These are phyloP conservation scores for Orius laevigatus DNA, from an alignment of 1,140 invertebrate genomes.

Conservation along the genomic window DNA sequence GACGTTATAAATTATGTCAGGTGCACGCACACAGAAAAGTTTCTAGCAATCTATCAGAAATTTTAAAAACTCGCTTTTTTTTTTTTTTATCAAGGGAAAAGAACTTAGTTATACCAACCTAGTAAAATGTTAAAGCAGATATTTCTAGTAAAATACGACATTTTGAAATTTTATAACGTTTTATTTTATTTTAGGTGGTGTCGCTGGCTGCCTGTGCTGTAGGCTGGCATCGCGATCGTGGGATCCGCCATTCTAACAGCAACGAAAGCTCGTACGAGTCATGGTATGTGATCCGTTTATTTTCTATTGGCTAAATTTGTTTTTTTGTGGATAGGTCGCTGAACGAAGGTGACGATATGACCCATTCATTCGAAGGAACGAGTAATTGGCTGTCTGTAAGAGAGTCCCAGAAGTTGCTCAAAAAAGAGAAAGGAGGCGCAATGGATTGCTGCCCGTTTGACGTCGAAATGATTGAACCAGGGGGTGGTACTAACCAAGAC, in stretches of 20 bases:
- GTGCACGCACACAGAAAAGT: not conserved
- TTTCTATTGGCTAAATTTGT: too few relatives aligned
- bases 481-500: slow-evolving; percentile 53
- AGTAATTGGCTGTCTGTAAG: too few relatives aligned
- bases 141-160: not conserved
- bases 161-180: not conserved
- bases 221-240: slow-evolving; percentile 14
- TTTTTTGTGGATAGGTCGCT: too few relatives aligned
- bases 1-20: not conserved
- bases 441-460: slow-evolving; percentile 68
- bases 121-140: too few relatives aligned
- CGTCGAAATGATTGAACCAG: slow-evolving; percentile 56
- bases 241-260: slow-evolving; percentile 13
- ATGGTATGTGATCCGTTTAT: not conserved
- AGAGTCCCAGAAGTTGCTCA: slow-evolving; percentile 42
- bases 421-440: slow-evolving; percentile 34
- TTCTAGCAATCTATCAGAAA: not conserved
- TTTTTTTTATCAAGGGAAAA: too few relatives aligned
- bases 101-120: too few relatives aligned
- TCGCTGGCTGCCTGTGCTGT: slow-evolving; percentile 15
- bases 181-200: slow-evolving; percentile 13
- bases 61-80: not conserved
- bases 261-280: slow-evolving; percentile 6
- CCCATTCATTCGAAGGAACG: too few relatives aligned
- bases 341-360: too few relatives aligned